Percentiles rank a stretch among this genome's conserved stretches.
Evolutionary conservation across 2,888 invertebrate species (phyloP).

Genomic region (Heteromurus nitidus): DNA sequence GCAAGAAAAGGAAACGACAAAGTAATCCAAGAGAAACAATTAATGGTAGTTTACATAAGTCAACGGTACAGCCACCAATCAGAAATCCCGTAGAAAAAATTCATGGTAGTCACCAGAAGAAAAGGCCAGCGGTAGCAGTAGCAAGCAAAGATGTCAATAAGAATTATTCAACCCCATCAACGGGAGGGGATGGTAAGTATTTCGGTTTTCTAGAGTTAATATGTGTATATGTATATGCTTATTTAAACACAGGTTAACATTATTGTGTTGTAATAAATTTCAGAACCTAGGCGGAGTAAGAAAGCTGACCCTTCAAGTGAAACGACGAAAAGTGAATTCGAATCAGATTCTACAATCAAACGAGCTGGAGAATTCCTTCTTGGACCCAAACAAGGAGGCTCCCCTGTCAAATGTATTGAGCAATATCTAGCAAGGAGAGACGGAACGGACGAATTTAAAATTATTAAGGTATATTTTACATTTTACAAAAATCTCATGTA

Average conservation of each 20-base stretch:
- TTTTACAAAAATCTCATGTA: background rate
- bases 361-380: conserved; percentile 80
- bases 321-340: background rate
- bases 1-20: background rate
- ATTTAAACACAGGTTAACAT: no score
- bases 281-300: background rate
- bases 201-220: background rate
- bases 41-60: background rate
- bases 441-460: conserved; percentile 83
- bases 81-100: background rate
- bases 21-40: background rate
- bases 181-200: background rate
- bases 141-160: background rate
- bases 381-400: conserved; percentile 83
- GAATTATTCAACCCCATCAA: background rate
- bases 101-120: background rate
- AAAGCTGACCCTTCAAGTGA: background rate
- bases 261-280: background rate
- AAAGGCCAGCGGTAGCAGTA: background rate
- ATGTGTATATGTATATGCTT: no score
- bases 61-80: no score
- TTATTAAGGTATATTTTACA: conserved; percentile 80
- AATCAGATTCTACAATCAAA: conserved; percentile 5
- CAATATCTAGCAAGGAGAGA: conserved; percentile 85
- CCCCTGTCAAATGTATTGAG: conserved; percentile 85